Evolutionary conservation across 2,888 invertebrate genomes (phyloP), one percentile per base, ranked within the genome.

Genomic region (Eupithecia centaureata): DNA sequence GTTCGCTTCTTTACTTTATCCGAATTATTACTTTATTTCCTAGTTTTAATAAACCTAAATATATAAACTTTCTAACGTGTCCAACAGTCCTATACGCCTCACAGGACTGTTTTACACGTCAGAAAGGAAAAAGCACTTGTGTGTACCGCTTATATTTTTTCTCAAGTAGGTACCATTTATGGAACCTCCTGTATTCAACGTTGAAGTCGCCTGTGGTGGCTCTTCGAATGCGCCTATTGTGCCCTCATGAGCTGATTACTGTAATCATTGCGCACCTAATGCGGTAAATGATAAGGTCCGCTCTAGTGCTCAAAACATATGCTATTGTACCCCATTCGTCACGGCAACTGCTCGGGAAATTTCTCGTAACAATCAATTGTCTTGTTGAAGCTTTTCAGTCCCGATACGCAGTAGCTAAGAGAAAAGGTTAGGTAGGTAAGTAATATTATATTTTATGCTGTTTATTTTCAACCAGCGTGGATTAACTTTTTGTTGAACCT

Each of bases 261-360:
- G 91, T 93, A 93, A 93, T 93, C 92, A 93, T 88, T 87, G 87
- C 82, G 70, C 87, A 87, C 89, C 89, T 93, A 93, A 93, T 91
- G 90, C 81, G 89, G 92, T 92, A 93, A 92, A 93, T 93, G 92
- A 93, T 92, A 91, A 92, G 91, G 90, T 92, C 85, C 86, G 86
- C 84, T 83, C 88, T 86, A 88, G 87, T 82, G 82, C 87, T 88
- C 90, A 88, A 91, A 93, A 93, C 92, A 93, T 91, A 92, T 93
- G 93, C 88, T 91, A 87, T 90, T 88, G 86, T 85, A 84, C 85
- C 91, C 86, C 89, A 87, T 90, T 91, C 88, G 91, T 91, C 89
- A 88, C 90, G 87, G 82, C 79, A 82, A 83, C 77, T 80, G 80
- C 67, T 38, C 35, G 63, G 57, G 32, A 57, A 57, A 57, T 57